Evolutionary conservation across 1,140 invertebrate species (phyloP).

Genomic region (Brachionus plicatilis): DNA sequence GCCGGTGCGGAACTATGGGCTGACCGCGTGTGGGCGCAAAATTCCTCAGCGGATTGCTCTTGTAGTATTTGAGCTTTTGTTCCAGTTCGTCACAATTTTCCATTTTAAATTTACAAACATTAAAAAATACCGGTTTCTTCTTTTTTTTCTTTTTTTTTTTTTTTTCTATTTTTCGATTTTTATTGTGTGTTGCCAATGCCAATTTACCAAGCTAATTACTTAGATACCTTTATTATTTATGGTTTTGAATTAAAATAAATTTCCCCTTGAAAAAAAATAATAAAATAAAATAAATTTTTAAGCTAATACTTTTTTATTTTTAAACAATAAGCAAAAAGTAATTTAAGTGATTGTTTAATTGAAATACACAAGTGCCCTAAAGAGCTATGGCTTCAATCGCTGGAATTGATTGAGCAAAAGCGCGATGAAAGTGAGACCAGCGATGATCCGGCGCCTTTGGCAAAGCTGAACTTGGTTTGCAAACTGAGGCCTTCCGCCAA

Average conservation of each 20-base stretch:
- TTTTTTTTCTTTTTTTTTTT: not conserved
- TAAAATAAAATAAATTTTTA: not conserved
- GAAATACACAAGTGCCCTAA: constrained; percentile 34
- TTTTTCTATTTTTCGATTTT: not conserved
- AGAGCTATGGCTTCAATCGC: constrained; percentile 16
- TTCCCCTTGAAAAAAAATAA: not conserved
- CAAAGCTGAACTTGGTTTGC: not conserved
- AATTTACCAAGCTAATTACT: constrained; percentile 7
- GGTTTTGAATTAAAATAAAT: not conserved
- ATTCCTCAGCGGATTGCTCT: constrained; percentile 17
- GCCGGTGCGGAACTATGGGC: not conserved
- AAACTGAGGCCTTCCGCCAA: not conserved
- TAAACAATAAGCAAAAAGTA: constrained; percentile 21
- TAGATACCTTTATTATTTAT: constrained; percentile 29
- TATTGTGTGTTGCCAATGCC: constrained; percentile 37
- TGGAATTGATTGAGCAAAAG: not conserved
- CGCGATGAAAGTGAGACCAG: not conserved
- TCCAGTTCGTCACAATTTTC: not conserved
- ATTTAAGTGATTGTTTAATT: constrained; percentile 39
- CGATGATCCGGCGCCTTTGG: not conserved
- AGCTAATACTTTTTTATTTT: constrained; percentile 9
- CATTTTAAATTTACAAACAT: constrained; percentile 15
- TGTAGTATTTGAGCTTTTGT: not conserved
- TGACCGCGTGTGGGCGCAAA: not conserved
- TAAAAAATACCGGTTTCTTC: constrained; percentile 1